Evolutionary conservation across 2,797 vertebrate species (phyloP).

Genomic region (Cryptoprocta ferox): DNA sequence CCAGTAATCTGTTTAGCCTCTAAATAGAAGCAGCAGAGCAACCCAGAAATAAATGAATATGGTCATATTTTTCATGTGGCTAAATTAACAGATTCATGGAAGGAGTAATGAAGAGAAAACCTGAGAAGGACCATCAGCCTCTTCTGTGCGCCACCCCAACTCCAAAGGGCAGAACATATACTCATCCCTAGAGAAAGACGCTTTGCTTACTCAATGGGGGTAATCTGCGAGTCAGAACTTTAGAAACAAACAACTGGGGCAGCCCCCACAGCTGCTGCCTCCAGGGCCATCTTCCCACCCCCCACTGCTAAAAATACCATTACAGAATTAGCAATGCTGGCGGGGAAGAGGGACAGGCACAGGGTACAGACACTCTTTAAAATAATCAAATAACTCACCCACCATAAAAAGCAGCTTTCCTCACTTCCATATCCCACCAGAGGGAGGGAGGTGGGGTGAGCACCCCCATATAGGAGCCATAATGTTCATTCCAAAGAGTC

Average conservation of each 20-base stretch:
- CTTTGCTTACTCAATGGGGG: background rate
- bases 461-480: background rate
- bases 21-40: conserved; percentile 38
- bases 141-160: background rate
- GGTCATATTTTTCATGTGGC: background rate
- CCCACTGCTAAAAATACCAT: background rate
- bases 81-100: background rate
- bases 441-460: background rate
- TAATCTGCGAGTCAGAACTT: background rate
- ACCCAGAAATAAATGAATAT: background rate
- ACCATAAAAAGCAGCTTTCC: background rate
- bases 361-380: background rate
- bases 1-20: conserved; percentile 17
- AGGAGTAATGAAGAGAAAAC: background rate
- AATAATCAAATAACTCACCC: background rate
- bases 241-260: background rate
- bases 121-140: background rate
- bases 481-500: background rate
- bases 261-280: background rate
- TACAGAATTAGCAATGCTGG: background rate
- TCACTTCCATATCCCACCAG: background rate
- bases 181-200: background rate
- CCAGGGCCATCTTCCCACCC: background rate
- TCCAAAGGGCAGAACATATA: background rate
- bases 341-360: background rate